A percentile compares a stretch with the other conserved stretches of the same genome.
Conservation (phyloP, 2,797 vertebrate genomes). For the Xenopus petersii region DNA sequence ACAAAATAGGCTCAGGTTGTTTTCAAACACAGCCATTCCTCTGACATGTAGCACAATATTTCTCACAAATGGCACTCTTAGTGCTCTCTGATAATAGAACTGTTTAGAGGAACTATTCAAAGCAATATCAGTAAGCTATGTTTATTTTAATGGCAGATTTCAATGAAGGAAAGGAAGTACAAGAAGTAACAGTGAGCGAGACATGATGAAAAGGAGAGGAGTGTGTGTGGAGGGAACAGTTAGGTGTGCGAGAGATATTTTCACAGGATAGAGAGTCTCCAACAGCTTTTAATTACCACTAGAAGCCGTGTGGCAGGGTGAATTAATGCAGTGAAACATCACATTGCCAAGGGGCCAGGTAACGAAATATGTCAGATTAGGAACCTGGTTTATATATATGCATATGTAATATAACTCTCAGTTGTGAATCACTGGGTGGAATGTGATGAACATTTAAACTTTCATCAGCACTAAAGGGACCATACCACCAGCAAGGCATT, state of each 20-base stretch:
- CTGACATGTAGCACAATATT: background rate
- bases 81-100: background rate
- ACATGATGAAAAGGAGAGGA: background rate
- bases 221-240: background rate
- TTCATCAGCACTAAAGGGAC: background rate
- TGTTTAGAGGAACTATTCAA: background rate
- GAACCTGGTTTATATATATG: slow-evolving; percentile 11
- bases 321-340: slow-evolving; percentile 39
- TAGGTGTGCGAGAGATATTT: slow-evolving; percentile 24
- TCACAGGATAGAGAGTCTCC: slow-evolving; percentile 18
- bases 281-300: slow-evolving; percentile 42
- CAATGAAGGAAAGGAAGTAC: background rate
- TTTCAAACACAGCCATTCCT: background rate
- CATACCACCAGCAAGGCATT: background rate
- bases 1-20: background rate
- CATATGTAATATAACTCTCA: slow-evolving; percentile 10
- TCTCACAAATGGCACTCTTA: background rate
- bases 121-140: slow-evolving; percentile 1
- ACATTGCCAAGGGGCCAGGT: background rate
- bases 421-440: background rate
- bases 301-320: slow-evolving; percentile 16
- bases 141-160: background rate
- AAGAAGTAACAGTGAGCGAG: background rate
- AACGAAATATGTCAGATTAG: slow-evolving; percentile 10
- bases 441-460: background rate